These are phyloP conservation scores for Drosophila sordidula DNA, from an alignment of 2,888 invertebrate genomes.

Conservation along the genomic window DNA sequence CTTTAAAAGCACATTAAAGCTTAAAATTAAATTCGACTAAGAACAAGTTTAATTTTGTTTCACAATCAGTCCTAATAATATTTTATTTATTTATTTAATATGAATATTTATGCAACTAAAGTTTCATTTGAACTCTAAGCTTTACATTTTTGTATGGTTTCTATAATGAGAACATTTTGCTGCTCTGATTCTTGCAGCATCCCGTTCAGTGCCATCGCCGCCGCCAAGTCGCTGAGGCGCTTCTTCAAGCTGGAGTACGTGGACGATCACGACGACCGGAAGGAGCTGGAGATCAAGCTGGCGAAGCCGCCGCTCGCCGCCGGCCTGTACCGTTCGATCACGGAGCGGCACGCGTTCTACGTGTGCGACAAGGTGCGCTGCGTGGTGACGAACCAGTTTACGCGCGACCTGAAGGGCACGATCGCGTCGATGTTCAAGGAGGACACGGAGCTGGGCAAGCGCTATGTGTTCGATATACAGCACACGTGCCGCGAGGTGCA, in stretches of 20 bases:
- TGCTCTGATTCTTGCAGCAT: conserved; percentile 86
- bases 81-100: too few species aligned
- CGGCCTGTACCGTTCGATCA: conserved; percentile 93
- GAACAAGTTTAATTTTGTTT: too few species aligned
- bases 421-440: conserved; percentile 96
- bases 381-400: conserved; percentile 95
- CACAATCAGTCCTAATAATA: too few species aligned
- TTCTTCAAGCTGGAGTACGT: conserved; percentile 91
- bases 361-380: conserved; percentile 95
- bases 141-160: too few species aligned
- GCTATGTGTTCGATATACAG: conserved; percentile 95
- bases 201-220: conserved; percentile 92
- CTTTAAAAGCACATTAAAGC: not conserved
- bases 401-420: conserved; percentile 94
- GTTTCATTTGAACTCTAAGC: too few species aligned
- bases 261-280: conserved; percentile 88
- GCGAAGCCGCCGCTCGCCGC: conserved; percentile 93
- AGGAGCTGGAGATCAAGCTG: conserved; percentile 91
- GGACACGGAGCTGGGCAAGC: conserved; percentile 93
- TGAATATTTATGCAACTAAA: too few species aligned
- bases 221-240: conserved; percentile 91
- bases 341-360: conserved; percentile 96
- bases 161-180: not conserved
- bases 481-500: conserved; percentile 95
- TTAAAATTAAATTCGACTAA: not conserved